Conservation (phyloP, 1,140 invertebrate species). For the Drosophila ananassae region DNA sequence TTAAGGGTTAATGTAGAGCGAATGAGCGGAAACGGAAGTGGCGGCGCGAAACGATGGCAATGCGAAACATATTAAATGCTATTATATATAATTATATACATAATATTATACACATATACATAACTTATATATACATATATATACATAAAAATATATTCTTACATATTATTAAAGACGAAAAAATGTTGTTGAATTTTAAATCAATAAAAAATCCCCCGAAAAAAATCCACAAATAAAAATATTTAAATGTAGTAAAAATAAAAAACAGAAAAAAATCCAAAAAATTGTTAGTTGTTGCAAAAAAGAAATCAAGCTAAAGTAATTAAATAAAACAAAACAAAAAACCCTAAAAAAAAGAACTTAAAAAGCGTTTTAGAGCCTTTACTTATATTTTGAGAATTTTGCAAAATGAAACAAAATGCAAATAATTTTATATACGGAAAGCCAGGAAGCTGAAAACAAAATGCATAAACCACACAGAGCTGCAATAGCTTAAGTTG, state of each 20-base stretch:
- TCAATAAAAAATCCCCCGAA: slow-evolving; percentile 57
- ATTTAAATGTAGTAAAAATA: slow-evolving; percentile 56
- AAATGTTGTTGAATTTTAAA: slow-evolving; percentile 81
- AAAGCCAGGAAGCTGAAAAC: slow-evolving; percentile 43
- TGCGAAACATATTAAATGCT: slow-evolving; percentile 75
- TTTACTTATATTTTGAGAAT: slow-evolving; percentile 82
- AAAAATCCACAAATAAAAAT: slow-evolving; percentile 41
- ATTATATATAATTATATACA: slow-evolving; percentile 63
- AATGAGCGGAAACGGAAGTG: slow-evolving; percentile 21
- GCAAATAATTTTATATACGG: slow-evolving; percentile 76
- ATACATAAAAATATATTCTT: slow-evolving; percentile 68
- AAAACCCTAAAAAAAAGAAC: slow-evolving; percentile 44
- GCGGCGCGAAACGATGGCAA: slow-evolving; percentile 53
- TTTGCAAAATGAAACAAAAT: slow-evolving; percentile 73
- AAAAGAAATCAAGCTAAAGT: slow-evolving; percentile 59
- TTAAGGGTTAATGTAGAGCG: slow-evolving; percentile 22
- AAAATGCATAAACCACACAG: slow-evolving; percentile 37
- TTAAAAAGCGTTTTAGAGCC: slow-evolving; percentile 75
- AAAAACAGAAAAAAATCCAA: slow-evolving; percentile 36
- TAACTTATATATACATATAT: slow-evolving; percentile 62
- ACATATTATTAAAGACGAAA: slow-evolving; percentile 71
- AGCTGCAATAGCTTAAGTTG: slow-evolving; percentile 51
- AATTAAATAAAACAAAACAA: slow-evolving; percentile 39
- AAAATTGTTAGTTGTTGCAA: slow-evolving; percentile 82
- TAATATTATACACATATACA: slow-evolving; percentile 72